phyloP scores from a whole-genome alignment of 2,888 invertebrate genomes.

The Papilio protenor region DNA sequence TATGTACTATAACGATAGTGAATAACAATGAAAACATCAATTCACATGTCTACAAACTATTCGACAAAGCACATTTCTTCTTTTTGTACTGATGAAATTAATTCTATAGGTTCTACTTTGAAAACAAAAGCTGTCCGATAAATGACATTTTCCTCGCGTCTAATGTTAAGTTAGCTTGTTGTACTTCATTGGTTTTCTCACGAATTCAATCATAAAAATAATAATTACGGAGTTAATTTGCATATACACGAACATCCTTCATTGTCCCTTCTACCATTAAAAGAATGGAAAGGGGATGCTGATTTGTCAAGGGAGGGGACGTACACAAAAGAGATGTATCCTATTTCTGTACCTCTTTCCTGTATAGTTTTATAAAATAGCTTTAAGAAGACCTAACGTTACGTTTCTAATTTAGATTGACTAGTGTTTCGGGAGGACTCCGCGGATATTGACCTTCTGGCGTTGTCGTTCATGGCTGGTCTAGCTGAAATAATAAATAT shows the following conservation, averaged over 20 bases:
- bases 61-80: neutral
- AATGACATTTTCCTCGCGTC: neutral
- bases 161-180: neutral
- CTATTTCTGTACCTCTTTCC: neutral
- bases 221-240: neutral
- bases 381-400: conserved; percentile 50
- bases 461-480: conserved; percentile 71
- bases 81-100: neutral
- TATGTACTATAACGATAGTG: neutral
- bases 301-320: neutral
- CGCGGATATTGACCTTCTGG: conserved; percentile 57
- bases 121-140: neutral
- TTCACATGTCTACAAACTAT: neutral
- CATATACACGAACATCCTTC: neutral
- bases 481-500: conserved; percentile 62
- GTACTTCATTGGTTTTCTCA: neutral
- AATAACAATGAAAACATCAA: conserved; percentile 6
- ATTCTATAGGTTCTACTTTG: neutral
- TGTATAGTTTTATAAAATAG: neutral
- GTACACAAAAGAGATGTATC: neutral
- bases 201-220: neutral
- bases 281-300: neutral
- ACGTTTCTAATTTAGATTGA: conserved; percentile 77
- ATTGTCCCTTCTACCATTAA: neutral
- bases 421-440: conserved; percentile 75